These are phyloP conservation scores for Cerastis leucographa DNA, from an alignment of 2,888 invertebrate species.

Conservation along the genomic window DNA sequence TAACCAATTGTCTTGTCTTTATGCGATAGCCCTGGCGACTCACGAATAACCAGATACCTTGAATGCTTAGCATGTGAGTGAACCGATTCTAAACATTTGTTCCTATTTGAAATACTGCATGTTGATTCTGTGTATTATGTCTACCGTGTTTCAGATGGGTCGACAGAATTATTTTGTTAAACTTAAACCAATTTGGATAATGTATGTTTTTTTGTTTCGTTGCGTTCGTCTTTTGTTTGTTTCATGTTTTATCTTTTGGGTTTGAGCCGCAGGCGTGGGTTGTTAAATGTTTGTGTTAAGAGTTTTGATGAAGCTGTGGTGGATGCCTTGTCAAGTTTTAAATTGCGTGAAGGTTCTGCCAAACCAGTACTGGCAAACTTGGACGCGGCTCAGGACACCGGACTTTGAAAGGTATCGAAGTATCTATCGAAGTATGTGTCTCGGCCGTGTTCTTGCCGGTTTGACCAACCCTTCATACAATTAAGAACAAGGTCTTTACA, in stretches of 20 bases:
- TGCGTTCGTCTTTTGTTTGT: constrained; percentile 22
- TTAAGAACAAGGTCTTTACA: not conserved
- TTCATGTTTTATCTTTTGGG: constrained; percentile 24
- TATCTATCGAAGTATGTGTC: not conserved
- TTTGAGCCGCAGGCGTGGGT: constrained; percentile 13
- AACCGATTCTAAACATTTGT: not conserved
- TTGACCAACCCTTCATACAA: not conserved
- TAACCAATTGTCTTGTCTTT: not conserved
- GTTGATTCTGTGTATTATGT: not conserved
- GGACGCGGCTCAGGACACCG: not conserved
- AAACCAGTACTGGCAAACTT: not conserved
- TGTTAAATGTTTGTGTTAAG: not conserved
- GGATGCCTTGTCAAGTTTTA: constrained; percentile 1
- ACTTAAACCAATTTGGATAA: constrained; percentile 55
- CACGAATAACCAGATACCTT: not conserved
- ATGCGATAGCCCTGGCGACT: not conserved
- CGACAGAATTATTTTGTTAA: constrained; percentile 38
- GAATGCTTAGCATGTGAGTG: not conserved
- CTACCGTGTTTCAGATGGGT: not conserved
- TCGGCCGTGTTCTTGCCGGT: not conserved
- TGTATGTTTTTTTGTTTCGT: constrained; percentile 51
- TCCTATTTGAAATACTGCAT: not conserved
- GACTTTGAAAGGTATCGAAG: not conserved
- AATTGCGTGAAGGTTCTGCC: not conserved
- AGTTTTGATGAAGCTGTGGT: not conserved